Conservation (phyloP, 2,888 invertebrate species). For the Nematopogon swammerdamellus region DNA sequence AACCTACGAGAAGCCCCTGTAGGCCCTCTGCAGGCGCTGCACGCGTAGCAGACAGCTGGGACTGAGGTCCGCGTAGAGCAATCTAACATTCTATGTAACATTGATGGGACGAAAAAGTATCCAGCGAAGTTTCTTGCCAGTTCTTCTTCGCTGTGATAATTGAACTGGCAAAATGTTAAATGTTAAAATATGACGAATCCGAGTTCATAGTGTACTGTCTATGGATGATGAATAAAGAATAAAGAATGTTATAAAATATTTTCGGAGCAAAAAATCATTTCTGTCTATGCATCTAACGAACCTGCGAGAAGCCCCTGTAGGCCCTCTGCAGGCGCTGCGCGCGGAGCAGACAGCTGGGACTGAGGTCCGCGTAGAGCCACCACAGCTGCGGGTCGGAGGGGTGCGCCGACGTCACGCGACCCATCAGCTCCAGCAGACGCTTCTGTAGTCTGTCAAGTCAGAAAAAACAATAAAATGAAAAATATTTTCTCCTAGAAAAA, state of each 20-base stretch:
- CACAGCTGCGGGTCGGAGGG: conserved; percentile 73
- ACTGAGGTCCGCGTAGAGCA: conserved; percentile 72
- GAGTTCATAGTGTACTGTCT: too few relatives aligned
- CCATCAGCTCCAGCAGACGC: conserved; percentile 66
- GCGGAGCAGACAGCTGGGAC: conserved; percentile 54
- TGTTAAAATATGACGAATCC: too few relatives aligned
- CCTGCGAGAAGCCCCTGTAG: conserved; percentile 69
- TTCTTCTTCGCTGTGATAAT: too few relatives aligned
- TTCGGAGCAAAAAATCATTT: too few relatives aligned
- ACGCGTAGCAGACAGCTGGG: conserved; percentile 56
- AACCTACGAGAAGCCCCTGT: conserved; percentile 68
- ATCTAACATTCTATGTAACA: too few relatives aligned
- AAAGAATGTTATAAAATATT: too few relatives aligned
- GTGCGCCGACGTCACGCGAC: conserved; percentile 66
- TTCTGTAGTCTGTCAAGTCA: conserved; percentile 35
- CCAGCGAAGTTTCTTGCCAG: too few relatives aligned
- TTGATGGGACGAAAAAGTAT: too few relatives aligned
- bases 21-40: conserved; percentile 75
- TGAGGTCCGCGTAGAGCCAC: conserved; percentile 76
- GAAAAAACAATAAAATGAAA: neutral
- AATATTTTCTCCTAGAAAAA: neutral
- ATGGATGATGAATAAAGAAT: too few relatives aligned
- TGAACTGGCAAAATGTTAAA: too few relatives aligned
- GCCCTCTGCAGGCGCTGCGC: conserved; percentile 76
- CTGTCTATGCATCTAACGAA: too few relatives aligned